A percentile compares a stretch with the other conserved stretches of the same genome.
Evolutionary conservation across 2,888 invertebrate species (phyloP).

Genomic region (Oligia latruncula): DNA sequence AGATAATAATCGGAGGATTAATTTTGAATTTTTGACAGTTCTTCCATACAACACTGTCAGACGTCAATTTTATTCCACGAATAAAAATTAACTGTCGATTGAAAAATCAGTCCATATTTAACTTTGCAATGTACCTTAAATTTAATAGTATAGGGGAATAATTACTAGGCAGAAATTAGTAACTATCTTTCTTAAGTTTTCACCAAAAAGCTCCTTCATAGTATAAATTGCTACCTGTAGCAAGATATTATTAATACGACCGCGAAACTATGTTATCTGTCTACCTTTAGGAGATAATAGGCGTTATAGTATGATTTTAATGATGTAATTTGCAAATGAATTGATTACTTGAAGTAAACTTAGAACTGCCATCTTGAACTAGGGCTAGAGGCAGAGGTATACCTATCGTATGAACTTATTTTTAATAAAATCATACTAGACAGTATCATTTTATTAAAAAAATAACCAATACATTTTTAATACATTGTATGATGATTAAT

Average conservation of each 20-base stretch:
- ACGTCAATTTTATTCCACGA: too few relatives aligned
- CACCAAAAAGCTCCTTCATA: not conserved
- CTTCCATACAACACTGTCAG: too few relatives aligned
- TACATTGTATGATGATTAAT: not conserved
- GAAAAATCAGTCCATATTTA: not conserved
- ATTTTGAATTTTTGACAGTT: too few relatives aligned
- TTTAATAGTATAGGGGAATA: not conserved
- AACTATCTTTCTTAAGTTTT: not conserved
- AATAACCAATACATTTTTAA: not conserved
- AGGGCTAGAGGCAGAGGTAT: not conserved
- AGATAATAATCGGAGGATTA: too few relatives aligned
- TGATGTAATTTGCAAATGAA: slow-evolving; percentile 9
- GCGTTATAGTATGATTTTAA: not conserved
- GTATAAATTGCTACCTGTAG: not conserved
- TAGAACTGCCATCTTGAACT: not conserved
- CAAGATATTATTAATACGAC: not conserved
- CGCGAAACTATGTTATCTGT: not conserved
- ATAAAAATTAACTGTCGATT: too few relatives aligned
- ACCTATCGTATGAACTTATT: not conserved
- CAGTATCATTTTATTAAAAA: not conserved
- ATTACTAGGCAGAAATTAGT: not conserved
- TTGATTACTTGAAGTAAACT: slow-evolving; percentile 4
- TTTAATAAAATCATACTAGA: not conserved
- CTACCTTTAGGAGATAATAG: not conserved
- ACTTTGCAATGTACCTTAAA: not conserved